phyloP scores from a whole-genome alignment of 2,888 invertebrate species.

The Synanthedon andrenaeformis region DNA sequence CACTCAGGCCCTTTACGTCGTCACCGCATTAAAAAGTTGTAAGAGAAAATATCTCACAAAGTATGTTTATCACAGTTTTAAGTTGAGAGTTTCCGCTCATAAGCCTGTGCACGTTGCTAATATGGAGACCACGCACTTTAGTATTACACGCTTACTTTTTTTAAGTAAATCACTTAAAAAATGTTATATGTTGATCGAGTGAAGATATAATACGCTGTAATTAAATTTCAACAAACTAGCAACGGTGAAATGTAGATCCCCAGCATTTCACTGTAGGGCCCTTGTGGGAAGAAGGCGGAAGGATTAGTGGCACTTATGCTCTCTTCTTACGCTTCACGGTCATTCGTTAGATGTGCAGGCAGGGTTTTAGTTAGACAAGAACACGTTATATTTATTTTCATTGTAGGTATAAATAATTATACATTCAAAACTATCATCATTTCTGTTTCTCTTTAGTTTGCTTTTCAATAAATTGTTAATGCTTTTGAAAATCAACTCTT shows the following conservation, averaged over 20 bases:
- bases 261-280: neutral
- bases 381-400: neutral
- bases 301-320: neutral
- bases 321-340: neutral
- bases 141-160: no score
- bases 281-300: neutral
- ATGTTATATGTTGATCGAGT: no score
- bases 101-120: constrained; percentile 48
- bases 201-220: neutral
- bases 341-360: neutral
- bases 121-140: constrained; percentile 14
- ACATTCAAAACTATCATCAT: no score
- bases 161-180: no score
- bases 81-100: constrained; percentile 41
- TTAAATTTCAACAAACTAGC: neutral
- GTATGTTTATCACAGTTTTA: constrained; percentile 58
- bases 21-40: constrained; percentile 57
- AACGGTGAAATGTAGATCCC: neutral
- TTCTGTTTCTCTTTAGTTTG: no score
- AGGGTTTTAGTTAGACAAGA: neutral
- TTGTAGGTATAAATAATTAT: no score
- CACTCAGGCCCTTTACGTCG: constrained; percentile 36
- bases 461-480: no score
- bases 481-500: no score
- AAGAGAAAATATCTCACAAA: constrained; percentile 41